phyloP scores from a whole-genome alignment of 2,113 vertebrate species.

The Semnornis frantzii region DNA sequence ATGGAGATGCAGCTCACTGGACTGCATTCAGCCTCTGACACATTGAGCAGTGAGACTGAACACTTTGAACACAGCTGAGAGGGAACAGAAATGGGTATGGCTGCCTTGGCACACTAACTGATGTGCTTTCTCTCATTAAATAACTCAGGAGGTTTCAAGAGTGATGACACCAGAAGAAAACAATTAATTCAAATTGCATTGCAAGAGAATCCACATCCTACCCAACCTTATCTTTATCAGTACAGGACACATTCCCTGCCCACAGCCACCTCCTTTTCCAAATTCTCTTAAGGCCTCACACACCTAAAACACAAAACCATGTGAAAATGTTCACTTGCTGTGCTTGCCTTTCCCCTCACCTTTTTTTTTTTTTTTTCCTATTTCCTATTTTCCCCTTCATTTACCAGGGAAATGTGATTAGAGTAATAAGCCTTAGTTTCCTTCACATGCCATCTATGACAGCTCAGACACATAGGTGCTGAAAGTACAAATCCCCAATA shows the following conservation, averaged over 20 bases:
- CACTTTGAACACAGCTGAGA: too few relatives aligned
- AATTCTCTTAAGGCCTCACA: background rate
- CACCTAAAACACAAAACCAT: background rate
- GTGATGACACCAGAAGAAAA: background rate
- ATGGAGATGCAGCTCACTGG: too few relatives aligned
- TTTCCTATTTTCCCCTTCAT: background rate
- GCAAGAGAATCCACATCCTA: background rate
- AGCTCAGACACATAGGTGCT: background rate
- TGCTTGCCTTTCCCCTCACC: background rate
- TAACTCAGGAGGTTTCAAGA: background rate
- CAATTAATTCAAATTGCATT: background rate
- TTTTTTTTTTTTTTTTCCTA: too few relatives aligned
- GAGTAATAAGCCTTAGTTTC: background rate
- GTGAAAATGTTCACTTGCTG: background rate
- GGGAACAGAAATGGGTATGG: too few relatives aligned
- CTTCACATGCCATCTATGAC: background rate
- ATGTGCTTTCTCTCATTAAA: background rate
- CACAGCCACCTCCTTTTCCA: background rate
- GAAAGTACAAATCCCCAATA: background rate
- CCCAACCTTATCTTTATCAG: background rate
- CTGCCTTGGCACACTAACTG: background rate
- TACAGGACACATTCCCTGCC: background rate
- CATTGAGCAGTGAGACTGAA: too few relatives aligned
- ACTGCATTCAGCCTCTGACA: too few relatives aligned
- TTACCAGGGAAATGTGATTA: background rate